Conservation (phyloP, 2,888 invertebrate genomes). For the Tipula vernalis region DNA sequence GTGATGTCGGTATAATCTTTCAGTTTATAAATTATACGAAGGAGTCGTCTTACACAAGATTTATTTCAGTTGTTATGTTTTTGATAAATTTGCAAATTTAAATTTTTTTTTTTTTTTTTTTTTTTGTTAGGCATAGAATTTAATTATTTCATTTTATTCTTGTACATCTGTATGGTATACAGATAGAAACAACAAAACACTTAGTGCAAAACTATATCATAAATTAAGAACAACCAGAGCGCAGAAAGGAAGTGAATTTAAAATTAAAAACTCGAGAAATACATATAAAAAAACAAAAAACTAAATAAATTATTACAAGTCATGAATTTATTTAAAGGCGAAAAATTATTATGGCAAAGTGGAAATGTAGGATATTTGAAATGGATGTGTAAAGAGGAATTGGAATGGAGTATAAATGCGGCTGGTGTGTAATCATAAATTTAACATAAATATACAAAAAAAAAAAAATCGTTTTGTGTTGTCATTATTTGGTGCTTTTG, state of each 20-base stretch:
- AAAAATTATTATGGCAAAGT: not conserved
- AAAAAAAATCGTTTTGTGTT: not conserved
- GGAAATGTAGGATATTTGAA: not conserved
- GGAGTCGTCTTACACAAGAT: not conserved
- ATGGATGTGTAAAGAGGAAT: not conserved
- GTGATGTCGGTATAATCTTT: not conserved
- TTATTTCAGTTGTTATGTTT: not conserved
- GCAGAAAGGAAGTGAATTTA: slow-evolving; percentile 1
- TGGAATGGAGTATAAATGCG: not conserved
- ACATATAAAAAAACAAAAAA: not conserved
- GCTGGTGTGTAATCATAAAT: not conserved
- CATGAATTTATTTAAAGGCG: not conserved
- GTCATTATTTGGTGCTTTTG: not conserved
- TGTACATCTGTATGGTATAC: not conserved
- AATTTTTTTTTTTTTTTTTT: not conserved
- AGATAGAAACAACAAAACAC: not conserved
- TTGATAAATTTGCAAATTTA: not conserved
- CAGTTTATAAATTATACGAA: not conserved
- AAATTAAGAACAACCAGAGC: not conserved
- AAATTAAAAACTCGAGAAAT: not conserved
- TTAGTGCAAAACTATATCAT: not conserved
- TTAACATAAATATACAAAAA: not conserved
- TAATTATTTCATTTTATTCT: not conserved
- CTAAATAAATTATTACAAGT: not conserved
- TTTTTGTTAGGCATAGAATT: not conserved